Evolutionary conservation across 2,888 invertebrate species (phyloP).

Genomic region (Ctenicera cuprea): DNA sequence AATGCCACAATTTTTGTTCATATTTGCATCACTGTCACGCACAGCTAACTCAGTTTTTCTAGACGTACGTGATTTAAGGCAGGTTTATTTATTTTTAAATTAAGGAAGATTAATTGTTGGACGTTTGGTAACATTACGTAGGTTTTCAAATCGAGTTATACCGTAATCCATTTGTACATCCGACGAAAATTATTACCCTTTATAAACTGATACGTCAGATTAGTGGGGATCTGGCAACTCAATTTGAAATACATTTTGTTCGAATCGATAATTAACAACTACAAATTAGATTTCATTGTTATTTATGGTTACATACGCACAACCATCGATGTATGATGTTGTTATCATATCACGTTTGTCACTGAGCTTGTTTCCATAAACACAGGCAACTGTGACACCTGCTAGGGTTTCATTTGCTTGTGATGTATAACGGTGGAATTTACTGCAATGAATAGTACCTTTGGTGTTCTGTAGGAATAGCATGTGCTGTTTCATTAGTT

Average conservation of each 20-base stretch:
- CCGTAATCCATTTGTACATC: constrained; percentile 26
- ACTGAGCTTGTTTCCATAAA: not conserved
- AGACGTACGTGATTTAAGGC: not conserved
- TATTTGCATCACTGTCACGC: constrained; percentile 16
- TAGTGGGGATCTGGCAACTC: constrained; percentile 36
- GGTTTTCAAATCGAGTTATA: constrained; percentile 22
- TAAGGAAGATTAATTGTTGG: constrained; percentile 20
- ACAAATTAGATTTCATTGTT: constrained; percentile 54
- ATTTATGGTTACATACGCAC: constrained; percentile 51
- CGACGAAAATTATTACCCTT: constrained; percentile 30
- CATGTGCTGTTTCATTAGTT: no score
- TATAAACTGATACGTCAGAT: constrained; percentile 39
- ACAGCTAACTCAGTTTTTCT: not conserved
- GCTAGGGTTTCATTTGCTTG: not conserved
- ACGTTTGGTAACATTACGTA: constrained; percentile 1
- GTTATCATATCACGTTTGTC: constrained; percentile 29
- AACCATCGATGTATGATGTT: constrained; percentile 10
- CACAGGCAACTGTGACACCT: not conserved
- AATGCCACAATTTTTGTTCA: constrained; percentile 7
- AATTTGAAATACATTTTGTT: constrained; percentile 51
- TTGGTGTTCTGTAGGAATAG: no score
- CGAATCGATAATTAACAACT: constrained; percentile 52
- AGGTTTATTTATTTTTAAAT: constrained; percentile 1
- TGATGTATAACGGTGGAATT: not conserved
- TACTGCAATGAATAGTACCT: no score